phyloP scores from a whole-genome alignment of 30 jellyfish, hydroid and myxozoan species.

The Aurelia coerulea region DNA sequence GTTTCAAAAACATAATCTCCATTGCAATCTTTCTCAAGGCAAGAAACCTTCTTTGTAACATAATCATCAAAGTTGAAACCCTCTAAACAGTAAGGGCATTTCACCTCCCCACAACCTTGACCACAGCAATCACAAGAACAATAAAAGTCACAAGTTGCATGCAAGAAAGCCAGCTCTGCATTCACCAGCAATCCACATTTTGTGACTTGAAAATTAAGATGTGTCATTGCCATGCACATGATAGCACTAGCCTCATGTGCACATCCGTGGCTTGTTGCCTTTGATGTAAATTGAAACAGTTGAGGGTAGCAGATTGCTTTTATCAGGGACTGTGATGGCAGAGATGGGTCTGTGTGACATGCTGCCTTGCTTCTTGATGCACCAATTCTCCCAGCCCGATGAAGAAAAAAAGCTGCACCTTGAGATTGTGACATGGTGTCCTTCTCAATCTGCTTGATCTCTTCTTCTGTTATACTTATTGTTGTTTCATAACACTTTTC shows the following conservation, averaged over 20 bases:
- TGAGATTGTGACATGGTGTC: conserved; percentile 52
- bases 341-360: conserved; percentile 58
- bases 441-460: conserved; percentile 47
- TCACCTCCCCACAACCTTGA: conserved; percentile 50
- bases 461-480: conserved; percentile 28
- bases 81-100: conserved; percentile 66
- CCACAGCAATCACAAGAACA: conserved; percentile 57
- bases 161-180: conserved; percentile 33
- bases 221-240: conserved; percentile 41
- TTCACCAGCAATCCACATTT: conserved; percentile 45
- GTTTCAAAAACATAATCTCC: conserved; percentile 9
- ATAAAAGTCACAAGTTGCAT: conserved; percentile 42
- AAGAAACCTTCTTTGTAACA: conserved; percentile 39
- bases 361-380: conserved; percentile 58
- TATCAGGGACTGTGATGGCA: conserved; percentile 69
- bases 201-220: conserved; percentile 31
- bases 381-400: conserved; percentile 61
- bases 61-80: conserved; percentile 31
- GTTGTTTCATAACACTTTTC: conserved; percentile 29
- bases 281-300: conserved; percentile 31
- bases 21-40: conserved; percentile 39
- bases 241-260: conserved; percentile 47
- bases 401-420: conserved; percentile 37
- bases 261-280: conserved; percentile 53
- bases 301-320: conserved; percentile 61